Evolutionary conservation across 2,113 vertebrate species (phyloP).

Genomic region (Dicrurus megarhynchus): DNA sequence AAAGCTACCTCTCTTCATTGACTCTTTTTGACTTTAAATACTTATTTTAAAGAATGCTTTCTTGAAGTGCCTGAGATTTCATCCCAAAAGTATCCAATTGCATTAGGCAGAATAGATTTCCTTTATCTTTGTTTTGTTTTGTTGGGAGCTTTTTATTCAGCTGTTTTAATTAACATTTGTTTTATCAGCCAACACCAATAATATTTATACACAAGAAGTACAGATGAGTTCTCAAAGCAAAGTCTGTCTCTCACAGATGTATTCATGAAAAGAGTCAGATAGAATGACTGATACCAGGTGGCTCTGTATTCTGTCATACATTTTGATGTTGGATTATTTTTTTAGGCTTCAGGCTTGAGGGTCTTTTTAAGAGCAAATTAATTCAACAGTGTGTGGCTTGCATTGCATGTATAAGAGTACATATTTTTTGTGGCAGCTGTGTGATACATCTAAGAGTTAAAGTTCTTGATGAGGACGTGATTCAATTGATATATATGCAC

Average conservation of each 20-base stretch:
- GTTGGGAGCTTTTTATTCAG: background rate
- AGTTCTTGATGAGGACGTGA: background rate
- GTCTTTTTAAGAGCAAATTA: background rate
- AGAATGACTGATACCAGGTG: background rate
- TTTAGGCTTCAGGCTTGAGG: background rate
- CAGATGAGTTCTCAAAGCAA: slow-evolving; percentile 10
- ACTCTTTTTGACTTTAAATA: background rate
- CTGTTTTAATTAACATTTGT: background rate
- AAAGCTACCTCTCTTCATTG: background rate
- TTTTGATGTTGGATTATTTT: background rate
- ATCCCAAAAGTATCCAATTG: background rate
- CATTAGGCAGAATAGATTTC: background rate
- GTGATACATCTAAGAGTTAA: background rate
- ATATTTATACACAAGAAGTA: background rate
- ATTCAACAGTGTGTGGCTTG: background rate
- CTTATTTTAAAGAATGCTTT: background rate
- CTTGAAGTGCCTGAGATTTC: background rate
- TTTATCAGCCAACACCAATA: background rate
- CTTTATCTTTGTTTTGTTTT: background rate
- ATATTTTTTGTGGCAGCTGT: background rate
- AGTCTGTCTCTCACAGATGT: background rate
- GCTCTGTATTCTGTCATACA: background rate
- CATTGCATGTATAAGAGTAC: background rate
- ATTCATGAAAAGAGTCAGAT: background rate
- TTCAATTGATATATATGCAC: background rate